phyloP scores from a whole-genome alignment of 2,888 invertebrate species.

The Euspilapteryx auroguttella region DNA sequence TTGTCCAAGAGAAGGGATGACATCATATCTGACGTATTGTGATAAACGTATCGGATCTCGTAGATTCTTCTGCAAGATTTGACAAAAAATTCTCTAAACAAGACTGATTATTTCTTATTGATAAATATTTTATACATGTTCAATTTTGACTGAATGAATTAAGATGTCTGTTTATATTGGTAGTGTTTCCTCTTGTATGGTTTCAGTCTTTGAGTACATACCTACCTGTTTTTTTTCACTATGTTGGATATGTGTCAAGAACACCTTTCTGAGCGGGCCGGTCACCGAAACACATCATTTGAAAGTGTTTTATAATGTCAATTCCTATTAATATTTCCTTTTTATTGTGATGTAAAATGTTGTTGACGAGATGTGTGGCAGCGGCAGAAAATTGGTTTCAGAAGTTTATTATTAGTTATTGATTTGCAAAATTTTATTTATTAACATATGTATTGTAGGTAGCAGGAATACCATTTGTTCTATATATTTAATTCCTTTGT shows the following conservation, averaged over 20 bases:
- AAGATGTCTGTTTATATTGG: conserved; percentile 50
- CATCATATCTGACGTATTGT: conserved; percentile 64
- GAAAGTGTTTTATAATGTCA: conserved; percentile 30
- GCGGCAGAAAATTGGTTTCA: conserved; percentile 38
- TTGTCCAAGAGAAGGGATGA: conserved; percentile 62
- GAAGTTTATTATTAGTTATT: conserved; percentile 34
- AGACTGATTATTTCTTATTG: conserved; percentile 64
- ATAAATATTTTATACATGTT: conserved; percentile 58
- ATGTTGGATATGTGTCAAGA: conserved; percentile 60
- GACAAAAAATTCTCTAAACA: conserved; percentile 57
- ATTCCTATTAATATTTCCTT: conserved; percentile 38
- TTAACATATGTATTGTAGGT: too few relatives aligned
- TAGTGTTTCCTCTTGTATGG: conserved; percentile 39
- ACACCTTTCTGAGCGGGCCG: conserved; percentile 55
- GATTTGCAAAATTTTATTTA: conserved; percentile 58
- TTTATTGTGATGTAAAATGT: conserved; percentile 55
- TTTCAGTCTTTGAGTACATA: conserved; percentile 27
- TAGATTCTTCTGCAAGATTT: conserved; percentile 33
- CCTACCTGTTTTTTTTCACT: too few relatives aligned
- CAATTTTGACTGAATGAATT: conserved; percentile 58
- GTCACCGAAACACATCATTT: conserved; percentile 50
- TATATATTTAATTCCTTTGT: too few relatives aligned
- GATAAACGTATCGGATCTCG: conserved; percentile 45
- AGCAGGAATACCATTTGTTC: too few relatives aligned
- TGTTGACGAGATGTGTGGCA: conserved; percentile 56